A percentile compares a stretch with the other conserved stretches of the same genome.
These are phyloP conservation scores for Machaerirhynchus nigripectus DNA, from an alignment of 2,113 vertebrate genomes.

Conservation along the genomic window DNA sequence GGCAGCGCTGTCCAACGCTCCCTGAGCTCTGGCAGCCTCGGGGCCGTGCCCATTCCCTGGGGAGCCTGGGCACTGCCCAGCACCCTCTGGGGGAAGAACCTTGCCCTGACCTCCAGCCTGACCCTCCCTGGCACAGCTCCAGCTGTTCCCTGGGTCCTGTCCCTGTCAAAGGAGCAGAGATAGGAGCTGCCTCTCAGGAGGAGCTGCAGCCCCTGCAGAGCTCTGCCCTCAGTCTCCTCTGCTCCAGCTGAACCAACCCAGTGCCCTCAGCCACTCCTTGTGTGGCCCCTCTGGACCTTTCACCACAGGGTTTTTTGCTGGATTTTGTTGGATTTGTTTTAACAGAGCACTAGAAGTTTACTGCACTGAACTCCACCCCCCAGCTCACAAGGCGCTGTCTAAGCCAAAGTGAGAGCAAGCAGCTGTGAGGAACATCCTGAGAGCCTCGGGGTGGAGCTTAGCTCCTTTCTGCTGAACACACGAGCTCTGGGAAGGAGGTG, in stretches of 20 bases:
- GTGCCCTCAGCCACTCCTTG: neutral
- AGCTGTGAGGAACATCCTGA: neutral
- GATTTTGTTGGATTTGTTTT: neutral
- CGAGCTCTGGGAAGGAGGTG: neutral
- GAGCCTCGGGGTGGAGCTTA: neutral
- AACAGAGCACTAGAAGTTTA: neutral
- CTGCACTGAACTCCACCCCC: neutral
- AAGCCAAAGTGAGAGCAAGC: neutral
- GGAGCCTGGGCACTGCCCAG: neutral
- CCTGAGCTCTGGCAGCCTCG: neutral
- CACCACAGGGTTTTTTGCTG: fast-evolving
- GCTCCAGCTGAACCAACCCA: neutral
- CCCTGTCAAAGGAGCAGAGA: neutral
- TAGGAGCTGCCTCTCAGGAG: fast-evolving
- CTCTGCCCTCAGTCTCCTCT: neutral
- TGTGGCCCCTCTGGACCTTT: neutral
- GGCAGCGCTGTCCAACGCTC: fast-evolving
- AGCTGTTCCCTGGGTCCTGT: neutral
- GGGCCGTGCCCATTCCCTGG: neutral
- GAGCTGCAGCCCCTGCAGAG: neutral
- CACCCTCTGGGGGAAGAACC: too few species aligned
- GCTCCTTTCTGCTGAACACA: neutral
- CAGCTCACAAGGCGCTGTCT: neutral
- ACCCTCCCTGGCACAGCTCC: neutral
- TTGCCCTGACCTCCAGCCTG: neutral